Evolutionary conservation across 2,797 vertebrate species (phyloP).

Genomic region (Acrossocheilus fasciatus): DNA sequence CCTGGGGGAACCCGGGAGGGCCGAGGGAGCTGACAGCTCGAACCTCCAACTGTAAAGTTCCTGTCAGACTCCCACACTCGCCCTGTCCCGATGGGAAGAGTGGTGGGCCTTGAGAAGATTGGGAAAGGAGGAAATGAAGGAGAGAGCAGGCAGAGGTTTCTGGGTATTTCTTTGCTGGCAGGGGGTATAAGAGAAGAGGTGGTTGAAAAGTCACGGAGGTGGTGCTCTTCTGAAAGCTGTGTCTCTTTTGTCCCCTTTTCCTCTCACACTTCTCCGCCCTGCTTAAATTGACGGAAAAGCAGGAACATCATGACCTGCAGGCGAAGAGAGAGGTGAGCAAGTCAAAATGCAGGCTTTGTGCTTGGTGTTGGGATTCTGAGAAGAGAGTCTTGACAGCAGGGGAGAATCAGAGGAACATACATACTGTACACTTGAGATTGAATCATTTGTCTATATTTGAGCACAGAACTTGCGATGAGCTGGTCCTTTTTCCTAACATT

Average conservation of each 20-base stretch:
- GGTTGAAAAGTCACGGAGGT: constrained; percentile 39
- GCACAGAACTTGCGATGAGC: not conserved
- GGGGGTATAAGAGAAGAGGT: constrained; percentile 5
- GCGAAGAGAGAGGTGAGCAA: constrained; percentile 19
- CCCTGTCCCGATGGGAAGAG: constrained; percentile 26
- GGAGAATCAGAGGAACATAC: not conserved
- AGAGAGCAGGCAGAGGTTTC: constrained; percentile 38
- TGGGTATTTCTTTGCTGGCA: constrained; percentile 37
- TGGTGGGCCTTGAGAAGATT: constrained; percentile 38
- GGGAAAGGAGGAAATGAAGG: not conserved
- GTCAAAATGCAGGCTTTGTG: constrained; percentile 28
- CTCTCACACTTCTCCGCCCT: constrained; percentile 1
- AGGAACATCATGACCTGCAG: constrained; percentile 51
- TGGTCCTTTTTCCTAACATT: not conserved
- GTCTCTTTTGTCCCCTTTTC: constrained; percentile 20
- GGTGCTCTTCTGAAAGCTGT: constrained; percentile 21
- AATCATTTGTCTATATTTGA: not conserved
- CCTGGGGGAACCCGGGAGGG: constrained; percentile 24
- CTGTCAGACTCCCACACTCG: constrained; percentile 44
- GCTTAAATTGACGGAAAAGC: constrained; percentile 43
- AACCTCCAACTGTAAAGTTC: constrained; percentile 45
- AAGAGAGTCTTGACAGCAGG: constrained; percentile 8
- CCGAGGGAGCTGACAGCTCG: constrained; percentile 1
- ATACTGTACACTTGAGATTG: not conserved
- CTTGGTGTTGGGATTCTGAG: not conserved